Conservation (phyloP, 2,113 vertebrate species). For the Marmota flaviventris region DNA sequence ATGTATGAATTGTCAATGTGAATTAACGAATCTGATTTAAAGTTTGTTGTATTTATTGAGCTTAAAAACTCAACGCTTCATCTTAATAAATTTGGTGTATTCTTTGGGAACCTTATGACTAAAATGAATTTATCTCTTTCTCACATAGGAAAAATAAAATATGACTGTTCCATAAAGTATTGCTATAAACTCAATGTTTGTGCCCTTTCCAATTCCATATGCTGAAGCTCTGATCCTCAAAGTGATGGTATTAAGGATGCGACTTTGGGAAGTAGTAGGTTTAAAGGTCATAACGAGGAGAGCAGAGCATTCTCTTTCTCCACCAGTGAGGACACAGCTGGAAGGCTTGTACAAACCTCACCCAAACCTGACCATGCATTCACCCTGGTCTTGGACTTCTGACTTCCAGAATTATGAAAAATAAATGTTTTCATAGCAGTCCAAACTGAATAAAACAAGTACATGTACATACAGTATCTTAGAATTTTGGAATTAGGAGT, state of each 20-base stretch:
- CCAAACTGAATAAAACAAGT: neutral
- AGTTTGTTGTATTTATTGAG: neutral
- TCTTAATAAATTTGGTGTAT: constrained; percentile 43
- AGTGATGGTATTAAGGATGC: neutral
- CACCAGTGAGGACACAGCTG: neutral
- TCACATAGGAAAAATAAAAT: neutral
- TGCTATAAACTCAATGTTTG: neutral
- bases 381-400: neutral
- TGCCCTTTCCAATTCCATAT: neutral
- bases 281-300: neutral
- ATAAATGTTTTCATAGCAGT: neutral
- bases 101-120: neutral
- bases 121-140: constrained; percentile 3
- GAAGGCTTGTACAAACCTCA: neutral
- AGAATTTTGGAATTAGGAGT: neutral
- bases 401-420: neutral
- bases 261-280: neutral
- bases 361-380: neutral
- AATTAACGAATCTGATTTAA: neutral
- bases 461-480: neutral
- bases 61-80: constrained; percentile 1
- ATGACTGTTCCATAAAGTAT: neutral
- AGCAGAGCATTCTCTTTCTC: neutral
- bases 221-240: neutral
- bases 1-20: neutral